phyloP scores from a whole-genome alignment of 1,140 invertebrate species.

The Druon quercuslanigerum region DNA sequence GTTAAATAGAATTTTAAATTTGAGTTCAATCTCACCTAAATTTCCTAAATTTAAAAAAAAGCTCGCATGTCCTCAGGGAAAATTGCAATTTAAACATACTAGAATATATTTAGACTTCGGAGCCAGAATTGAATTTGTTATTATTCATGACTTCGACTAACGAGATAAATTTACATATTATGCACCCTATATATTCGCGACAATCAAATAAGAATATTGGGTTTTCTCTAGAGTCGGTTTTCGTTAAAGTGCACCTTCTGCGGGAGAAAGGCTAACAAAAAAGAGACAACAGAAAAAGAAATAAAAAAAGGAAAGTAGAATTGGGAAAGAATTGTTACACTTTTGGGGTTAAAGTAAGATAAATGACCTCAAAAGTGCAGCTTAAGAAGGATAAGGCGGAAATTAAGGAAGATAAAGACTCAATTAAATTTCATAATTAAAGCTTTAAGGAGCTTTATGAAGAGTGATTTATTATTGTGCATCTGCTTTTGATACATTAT shows the following conservation, averaged over 20 bases:
- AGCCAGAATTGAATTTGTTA: not conserved
- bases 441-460: no score
- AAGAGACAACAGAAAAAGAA: not conserved
- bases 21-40: no score
- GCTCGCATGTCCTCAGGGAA: not conserved
- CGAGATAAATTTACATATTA: constrained; percentile 28
- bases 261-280: not conserved
- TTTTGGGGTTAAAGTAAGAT: constrained; percentile 6
- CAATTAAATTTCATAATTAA: not conserved
- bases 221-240: constrained; percentile 13
- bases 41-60: not conserved
- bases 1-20: no score
- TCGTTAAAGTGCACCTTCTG: constrained; percentile 1
- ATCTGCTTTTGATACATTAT: no score
- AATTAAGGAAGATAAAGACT: constrained; percentile 17
- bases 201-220: constrained; percentile 34
- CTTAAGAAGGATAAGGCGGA: not conserved
- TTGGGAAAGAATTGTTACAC: constrained; percentile 19
- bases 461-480: not conserved
- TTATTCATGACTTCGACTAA: constrained; percentile 23
- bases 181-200: constrained; percentile 15
- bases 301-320: constrained; percentile 10
- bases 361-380: not conserved
- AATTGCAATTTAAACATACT: not conserved
- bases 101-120: not conserved